Base-by-base conservation (phyloP, 1,140 invertebrate species). In the Lordiphosa stackelbergi region DNA sequence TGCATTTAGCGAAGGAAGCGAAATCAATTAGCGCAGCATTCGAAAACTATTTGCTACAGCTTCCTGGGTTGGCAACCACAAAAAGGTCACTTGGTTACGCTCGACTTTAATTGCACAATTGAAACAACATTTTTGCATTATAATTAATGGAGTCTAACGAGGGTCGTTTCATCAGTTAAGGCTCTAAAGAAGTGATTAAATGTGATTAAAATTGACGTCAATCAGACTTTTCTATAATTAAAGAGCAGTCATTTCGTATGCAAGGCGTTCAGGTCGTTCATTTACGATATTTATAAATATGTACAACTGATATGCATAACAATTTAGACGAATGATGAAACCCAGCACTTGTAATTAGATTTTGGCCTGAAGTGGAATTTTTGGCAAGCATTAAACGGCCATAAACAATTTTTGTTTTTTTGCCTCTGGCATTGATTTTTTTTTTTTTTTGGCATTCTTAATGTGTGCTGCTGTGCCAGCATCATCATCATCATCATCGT, bases 121-220 rank as follows among this genome's bases (percentile, higher is more conserved):
- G 45, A 69, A 66, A 75, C 77, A 60, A 60, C 72, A 83, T 81
- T 81, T 83, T 83, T 83, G 75, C 75, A 83, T 81, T 51, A 57
- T 62, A 77, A 81, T 71, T 60, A 24, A 28, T 54, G 31, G 47
- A 51, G 34, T 37, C 54, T 52, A 48, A 52, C 48, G 55, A 53
- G 69, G 64, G 56, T 52, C 45, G 73, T 36, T 53, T 6, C 31
- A 34, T 42, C 42, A 68, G 47, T 68, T 68, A 22, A 28, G 31
- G 10, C 13, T 19, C 4, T n/a, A 22, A 34, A 11, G 54, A 12
- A 16, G 28, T 64, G 49, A 46, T 64, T 54, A 54, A 54, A 49
- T 9, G 16, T 28, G 41, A 53, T 53, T 55, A 42, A 24, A 41
- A 53, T 55, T 68, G 64, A 68, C 64, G 64, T 68, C 64, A 68